A percentile compares a stretch with the other conserved stretches of the same genome.
These are phyloP conservation scores for Cantharis flavilabris DNA, from an alignment of 2,888 invertebrate species.

Conservation along the genomic window DNA sequence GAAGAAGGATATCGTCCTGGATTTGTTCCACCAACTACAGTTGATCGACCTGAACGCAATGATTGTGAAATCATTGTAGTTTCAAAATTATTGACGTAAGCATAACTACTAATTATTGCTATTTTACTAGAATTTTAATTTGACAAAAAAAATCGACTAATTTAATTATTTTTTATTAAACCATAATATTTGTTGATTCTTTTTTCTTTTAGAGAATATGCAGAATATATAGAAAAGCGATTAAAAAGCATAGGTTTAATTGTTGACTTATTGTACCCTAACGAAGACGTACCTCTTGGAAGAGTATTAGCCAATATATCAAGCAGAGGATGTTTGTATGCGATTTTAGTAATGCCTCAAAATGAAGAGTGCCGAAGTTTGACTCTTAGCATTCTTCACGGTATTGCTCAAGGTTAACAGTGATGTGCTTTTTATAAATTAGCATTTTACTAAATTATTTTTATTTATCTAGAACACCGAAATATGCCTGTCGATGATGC, in stretches of 20 bases:
- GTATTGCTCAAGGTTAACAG: slow-evolving; percentile 79
- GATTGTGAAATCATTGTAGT: slow-evolving; percentile 92
- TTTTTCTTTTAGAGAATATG: slow-evolving; percentile 69
- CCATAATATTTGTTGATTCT: too few species aligned
- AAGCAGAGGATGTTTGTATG: slow-evolving; percentile 86
- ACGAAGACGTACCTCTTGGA: slow-evolving; percentile 82
- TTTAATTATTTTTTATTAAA: not conserved
- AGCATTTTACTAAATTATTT: not conserved
- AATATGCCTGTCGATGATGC: slow-evolving; percentile 96
- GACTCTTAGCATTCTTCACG: slow-evolving; percentile 89
- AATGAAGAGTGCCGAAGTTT: slow-evolving; percentile 86
- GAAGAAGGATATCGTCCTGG: slow-evolving; percentile 49
- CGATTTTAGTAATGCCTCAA: slow-evolving; percentile 82
- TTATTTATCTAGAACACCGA: slow-evolving; percentile 74
- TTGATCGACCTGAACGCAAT: slow-evolving; percentile 66
- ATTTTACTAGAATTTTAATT: not conserved
- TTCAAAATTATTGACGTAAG: slow-evolving; percentile 80
- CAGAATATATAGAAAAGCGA: slow-evolving; percentile 83
- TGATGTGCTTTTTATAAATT: not conserved
- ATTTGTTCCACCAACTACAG: slow-evolving; percentile 46
- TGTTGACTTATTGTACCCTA: slow-evolving; percentile 88
- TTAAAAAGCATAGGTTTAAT: slow-evolving; percentile 78
- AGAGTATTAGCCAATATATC: slow-evolving; percentile 85
- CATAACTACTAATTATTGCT: slow-evolving; percentile 32
- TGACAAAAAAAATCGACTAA: not conserved